A percentile compares a stretch with the other conserved stretches of the same genome.
phyloP scores from a whole-genome alignment of 2,113 vertebrate species.

The Paraplagusia blochii region DNA sequence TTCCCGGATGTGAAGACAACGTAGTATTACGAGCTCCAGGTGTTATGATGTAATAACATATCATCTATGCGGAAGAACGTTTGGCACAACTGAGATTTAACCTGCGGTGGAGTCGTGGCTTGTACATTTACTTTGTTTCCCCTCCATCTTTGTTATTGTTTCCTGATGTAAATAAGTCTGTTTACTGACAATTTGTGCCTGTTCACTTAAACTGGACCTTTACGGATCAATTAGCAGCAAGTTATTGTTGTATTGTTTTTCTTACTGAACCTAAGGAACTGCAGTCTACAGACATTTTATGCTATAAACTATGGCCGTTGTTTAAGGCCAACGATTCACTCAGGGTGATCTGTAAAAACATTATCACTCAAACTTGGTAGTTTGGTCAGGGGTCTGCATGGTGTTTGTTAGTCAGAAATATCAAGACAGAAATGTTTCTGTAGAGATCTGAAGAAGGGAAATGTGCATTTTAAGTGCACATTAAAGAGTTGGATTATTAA shows the following conservation, averaged over 20 bases:
- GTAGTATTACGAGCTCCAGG: conserved; percentile 71
- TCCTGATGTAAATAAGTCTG: conserved; percentile 67
- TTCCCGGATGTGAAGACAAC: conserved; percentile 89
- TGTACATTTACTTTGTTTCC: conserved; percentile 55
- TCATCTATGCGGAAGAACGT: conserved; percentile 75
- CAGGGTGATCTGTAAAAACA: conserved; percentile 69
- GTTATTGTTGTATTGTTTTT: conserved; percentile 9
- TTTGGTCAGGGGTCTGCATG: conserved; percentile 51
- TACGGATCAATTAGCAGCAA: conserved; percentile 40
- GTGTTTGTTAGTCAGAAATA: conserved; percentile 41
- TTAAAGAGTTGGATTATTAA: conserved; percentile 34
- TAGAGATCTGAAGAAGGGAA: conserved; percentile 60
- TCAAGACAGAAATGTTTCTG: conserved; percentile 46
- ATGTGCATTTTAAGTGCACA: conserved; percentile 30
- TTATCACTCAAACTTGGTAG: conserved; percentile 53
- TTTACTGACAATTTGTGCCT: conserved; percentile 76
- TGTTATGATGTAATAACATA: conserved; percentile 75
- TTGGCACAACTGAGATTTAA: conserved; percentile 74
- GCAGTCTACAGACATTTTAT: conserved; percentile 53
- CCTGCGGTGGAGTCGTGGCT: conserved; percentile 50
- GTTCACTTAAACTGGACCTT: conserved; percentile 73
- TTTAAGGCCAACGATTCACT: conserved; percentile 70
- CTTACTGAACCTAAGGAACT: conserved; percentile 48
- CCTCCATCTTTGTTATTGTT: conserved; percentile 48
- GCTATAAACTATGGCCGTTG: conserved; percentile 58